A percentile compares a stretch with the other conserved stretches of the same genome.
Evolutionary conservation across 1,140 invertebrate species (phyloP).

Genomic region (Goniozus legneri): DNA sequence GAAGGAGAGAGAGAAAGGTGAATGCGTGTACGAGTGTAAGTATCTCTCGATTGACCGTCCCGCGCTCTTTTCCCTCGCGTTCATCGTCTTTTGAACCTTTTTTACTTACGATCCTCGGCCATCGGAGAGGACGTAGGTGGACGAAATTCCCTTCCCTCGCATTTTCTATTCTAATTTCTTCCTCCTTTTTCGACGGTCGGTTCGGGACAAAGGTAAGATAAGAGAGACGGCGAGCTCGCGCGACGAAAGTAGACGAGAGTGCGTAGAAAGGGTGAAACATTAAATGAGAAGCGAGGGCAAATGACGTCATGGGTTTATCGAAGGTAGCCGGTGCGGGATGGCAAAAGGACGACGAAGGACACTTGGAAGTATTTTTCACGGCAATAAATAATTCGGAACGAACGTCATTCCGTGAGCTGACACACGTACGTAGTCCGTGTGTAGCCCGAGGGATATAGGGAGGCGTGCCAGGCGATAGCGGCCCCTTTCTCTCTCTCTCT

Average conservation of each 20-base stretch:
- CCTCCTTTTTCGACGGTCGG: no score
- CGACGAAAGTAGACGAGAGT: background rate
- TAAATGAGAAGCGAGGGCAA: constrained; percentile 6
- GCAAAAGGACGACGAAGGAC: constrained; percentile 23
- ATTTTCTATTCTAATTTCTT: no score
- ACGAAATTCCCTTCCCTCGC: constrained; percentile 25
- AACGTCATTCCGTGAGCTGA: constrained; percentile 29
- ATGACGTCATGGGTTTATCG: constrained; percentile 16
- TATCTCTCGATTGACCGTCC: constrained; percentile 6
- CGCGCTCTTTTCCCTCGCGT: background rate
- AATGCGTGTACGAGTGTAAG: no score
- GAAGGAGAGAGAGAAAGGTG: constrained; percentile 6
- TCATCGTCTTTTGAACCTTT: constrained; percentile 1
- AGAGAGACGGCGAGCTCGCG: constrained; percentile 13
- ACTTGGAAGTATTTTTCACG: constrained; percentile 34
- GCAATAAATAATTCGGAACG: constrained; percentile 36
- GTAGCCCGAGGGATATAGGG: constrained; percentile 7
- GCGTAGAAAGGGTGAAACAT: background rate
- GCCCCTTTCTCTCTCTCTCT: constrained; percentile 7
- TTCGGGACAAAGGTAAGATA: constrained; percentile 35
- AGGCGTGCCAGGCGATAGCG: constrained; percentile 22
- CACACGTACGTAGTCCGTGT: no score
- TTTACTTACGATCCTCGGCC: constrained; percentile 3
- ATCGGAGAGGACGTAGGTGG: constrained; percentile 30
- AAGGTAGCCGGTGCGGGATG: constrained; percentile 5